Evolutionary conservation across 92 coral and sea anemone species (phyloP).

Genomic region (Metridium senile): DNA sequence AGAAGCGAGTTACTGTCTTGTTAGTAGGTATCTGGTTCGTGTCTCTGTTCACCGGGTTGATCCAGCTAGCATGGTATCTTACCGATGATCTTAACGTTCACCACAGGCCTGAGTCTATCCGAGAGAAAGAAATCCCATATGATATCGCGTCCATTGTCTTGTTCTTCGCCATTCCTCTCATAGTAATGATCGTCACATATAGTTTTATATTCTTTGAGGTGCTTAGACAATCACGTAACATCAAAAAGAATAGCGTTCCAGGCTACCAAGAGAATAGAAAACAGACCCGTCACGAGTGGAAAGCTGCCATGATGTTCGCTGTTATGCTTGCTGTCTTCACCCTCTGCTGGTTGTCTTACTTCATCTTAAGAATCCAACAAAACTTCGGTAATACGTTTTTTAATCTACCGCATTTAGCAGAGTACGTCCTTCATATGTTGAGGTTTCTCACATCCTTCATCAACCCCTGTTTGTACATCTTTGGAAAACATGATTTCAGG

Average conservation of each 20-base stretch:
- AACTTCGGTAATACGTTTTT: constrained; percentile 37
- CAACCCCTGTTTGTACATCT: constrained; percentile 76
- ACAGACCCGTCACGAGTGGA: constrained; percentile 58
- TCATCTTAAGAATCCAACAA: constrained; percentile 45
- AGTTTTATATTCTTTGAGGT: constrained; percentile 54
- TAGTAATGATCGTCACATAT: constrained; percentile 45
- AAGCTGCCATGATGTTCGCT: constrained; percentile 54
- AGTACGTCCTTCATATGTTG: constrained; percentile 39
- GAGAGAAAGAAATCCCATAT: constrained; percentile 48
- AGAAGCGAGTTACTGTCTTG: constrained; percentile 25
- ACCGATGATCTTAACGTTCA: constrained; percentile 18
- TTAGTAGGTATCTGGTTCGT: constrained; percentile 40
- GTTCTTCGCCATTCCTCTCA: constrained; percentile 46
- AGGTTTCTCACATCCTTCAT: constrained; percentile 68
- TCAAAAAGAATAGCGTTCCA: constrained; percentile 56
- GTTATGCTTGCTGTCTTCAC: constrained; percentile 47
- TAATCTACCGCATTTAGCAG: constrained; percentile 21
- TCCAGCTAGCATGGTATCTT: constrained; percentile 50
- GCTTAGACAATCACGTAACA: constrained; percentile 52
- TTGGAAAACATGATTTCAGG: constrained; percentile 81
- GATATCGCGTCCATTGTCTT: constrained; percentile 42
- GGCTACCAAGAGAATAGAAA: constrained; percentile 48
- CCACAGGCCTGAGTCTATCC: constrained; percentile 42
- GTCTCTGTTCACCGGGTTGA: constrained; percentile 40
- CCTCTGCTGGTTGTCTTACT: constrained; percentile 57